phyloP scores from a whole-genome alignment of 2,888 invertebrate genomes.

The Eupeodes latifasciatus region DNA sequence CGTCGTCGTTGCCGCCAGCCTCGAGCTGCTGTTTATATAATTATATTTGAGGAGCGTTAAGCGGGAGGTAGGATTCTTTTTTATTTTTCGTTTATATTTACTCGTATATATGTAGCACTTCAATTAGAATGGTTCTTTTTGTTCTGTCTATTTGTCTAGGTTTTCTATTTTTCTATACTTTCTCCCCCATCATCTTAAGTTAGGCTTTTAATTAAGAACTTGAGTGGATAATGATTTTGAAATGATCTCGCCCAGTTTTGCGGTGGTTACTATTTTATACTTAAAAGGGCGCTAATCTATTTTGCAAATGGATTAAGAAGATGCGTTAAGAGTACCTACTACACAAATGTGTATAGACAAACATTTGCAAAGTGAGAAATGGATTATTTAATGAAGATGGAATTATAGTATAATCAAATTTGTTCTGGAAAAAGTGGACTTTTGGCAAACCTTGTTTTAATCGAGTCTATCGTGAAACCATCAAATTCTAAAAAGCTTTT shows the following conservation, averaged over 20 bases:
- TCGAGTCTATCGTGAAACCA: too few species aligned
- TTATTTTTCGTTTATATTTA: slow-evolving; percentile 16
- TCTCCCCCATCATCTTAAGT: slow-evolving; percentile 11
- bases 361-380: slow-evolving; percentile 25
- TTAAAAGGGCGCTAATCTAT: slow-evolving; percentile 44
- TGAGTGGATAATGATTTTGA: slow-evolving; percentile 53
- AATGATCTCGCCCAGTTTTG: slow-evolving; percentile 36
- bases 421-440: neutral
- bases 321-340: neutral
- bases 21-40: too few species aligned
- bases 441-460: too few species aligned
- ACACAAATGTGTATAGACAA: neutral
- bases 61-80: slow-evolving; percentile 4
- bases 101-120: slow-evolving; percentile 32
- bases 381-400: slow-evolving; percentile 5
- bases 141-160: neutral
- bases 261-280: slow-evolving; percentile 47
- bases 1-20: too few species aligned
- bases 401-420: slow-evolving; percentile 13
- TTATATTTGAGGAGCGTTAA: neutral
- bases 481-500: too few species aligned
- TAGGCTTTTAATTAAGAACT: slow-evolving; percentile 51
- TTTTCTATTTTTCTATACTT: neutral
- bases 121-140: slow-evolving; percentile 6
- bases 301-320: slow-evolving; percentile 38